Percentiles rank a stretch among this genome's conserved stretches.
phyloP scores from a whole-genome alignment of 2,888 invertebrate species.

The Aphidoletes aphidimyza region DNA sequence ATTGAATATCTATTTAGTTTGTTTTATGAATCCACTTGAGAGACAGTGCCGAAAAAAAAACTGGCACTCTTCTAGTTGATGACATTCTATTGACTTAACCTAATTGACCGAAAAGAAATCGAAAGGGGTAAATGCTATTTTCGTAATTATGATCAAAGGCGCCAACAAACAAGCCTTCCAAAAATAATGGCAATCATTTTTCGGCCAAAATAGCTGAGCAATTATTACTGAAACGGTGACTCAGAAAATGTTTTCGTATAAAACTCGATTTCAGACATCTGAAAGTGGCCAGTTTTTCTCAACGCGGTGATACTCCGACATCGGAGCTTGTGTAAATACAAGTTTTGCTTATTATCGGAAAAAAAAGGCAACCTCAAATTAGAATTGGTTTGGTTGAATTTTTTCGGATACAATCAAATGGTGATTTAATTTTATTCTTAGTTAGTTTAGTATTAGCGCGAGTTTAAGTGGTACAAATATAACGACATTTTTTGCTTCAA shows the following conservation, averaged over 20 bases:
- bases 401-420: too few species aligned
- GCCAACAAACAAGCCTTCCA: background rate
- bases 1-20: background rate
- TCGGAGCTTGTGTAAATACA: background rate
- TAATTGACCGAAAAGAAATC: background rate
- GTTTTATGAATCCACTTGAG: background rate
- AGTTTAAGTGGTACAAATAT: too few species aligned
- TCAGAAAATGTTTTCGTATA: background rate
- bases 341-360: too few species aligned
- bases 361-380: too few species aligned
- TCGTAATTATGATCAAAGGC: background rate
- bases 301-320: background rate
- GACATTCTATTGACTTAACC: background rate
- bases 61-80: background rate
- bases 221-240: too few species aligned
- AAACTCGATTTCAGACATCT: background rate
- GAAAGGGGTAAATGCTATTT: background rate
- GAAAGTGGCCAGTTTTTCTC: background rate
- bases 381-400: too few species aligned
- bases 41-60: background rate
- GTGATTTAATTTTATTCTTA: too few species aligned
- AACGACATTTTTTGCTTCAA: background rate
- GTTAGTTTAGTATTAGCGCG: too few species aligned
- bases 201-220: background rate
- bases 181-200: background rate